These are phyloP conservation scores for Engystomops pustulosus DNA, from an alignment of 2,113 vertebrate species.

Conservation along the genomic window DNA sequence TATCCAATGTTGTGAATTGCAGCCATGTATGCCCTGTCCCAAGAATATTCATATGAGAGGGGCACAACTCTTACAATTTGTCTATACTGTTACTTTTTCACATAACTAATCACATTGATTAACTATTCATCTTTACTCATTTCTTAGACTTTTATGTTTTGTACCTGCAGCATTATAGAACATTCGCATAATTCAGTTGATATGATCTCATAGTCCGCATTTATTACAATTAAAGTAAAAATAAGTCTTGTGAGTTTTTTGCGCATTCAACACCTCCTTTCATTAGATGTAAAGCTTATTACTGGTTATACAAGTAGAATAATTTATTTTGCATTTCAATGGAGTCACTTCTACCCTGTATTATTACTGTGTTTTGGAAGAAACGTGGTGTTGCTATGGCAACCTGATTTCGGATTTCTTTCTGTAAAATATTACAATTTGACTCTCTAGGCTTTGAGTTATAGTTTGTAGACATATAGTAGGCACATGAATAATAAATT, in stretches of 20 bases:
- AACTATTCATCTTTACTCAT: too few species aligned
- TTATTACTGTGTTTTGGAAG: constrained; percentile 25
- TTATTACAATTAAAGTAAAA: not conserved
- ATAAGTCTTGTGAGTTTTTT: not conserved
- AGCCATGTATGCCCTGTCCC: too few species aligned
- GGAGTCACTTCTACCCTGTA: not conserved
- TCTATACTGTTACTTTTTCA: too few species aligned
- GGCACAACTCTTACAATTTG: too few species aligned
- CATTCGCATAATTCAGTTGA: not conserved
- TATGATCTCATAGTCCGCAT: not conserved
- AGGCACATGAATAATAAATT: not conserved
- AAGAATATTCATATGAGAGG: too few species aligned
- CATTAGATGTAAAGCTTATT: not conserved
- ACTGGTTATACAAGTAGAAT: not conserved
- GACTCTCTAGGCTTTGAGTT: constrained; percentile 13
- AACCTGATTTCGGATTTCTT: not conserved
- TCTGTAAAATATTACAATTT: constrained; percentile 13
- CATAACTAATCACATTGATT: too few species aligned
- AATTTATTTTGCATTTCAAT: constrained; percentile 3
- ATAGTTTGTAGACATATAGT: not conserved
- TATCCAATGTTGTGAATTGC: too few species aligned
- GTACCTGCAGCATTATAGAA: not conserved
- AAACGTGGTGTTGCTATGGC: constrained; percentile 18
- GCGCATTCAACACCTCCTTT: not conserved
- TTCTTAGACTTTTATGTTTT: not conserved